A percentile compares a stretch with the other conserved stretches of the same genome.
These are phyloP conservation scores for Mormyrus iriodes DNA, from an alignment of 2,113 vertebrate species.

Conservation along the genomic window DNA sequence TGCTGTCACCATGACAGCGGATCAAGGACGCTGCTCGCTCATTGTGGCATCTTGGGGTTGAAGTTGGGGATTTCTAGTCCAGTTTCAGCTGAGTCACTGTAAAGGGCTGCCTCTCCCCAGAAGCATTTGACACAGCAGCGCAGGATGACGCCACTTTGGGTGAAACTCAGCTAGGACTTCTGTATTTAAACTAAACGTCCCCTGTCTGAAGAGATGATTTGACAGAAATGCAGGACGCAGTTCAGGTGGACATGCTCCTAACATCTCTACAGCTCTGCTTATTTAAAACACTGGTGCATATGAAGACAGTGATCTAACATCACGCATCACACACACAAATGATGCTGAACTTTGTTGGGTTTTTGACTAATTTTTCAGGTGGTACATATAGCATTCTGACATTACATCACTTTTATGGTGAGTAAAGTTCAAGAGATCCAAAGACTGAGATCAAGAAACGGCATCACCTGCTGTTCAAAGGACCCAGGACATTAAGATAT, in stretches of 20 bases:
- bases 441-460: background rate
- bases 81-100: background rate
- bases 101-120: background rate
- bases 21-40: too few species aligned
- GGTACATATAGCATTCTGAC: background rate
- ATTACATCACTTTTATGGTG: background rate
- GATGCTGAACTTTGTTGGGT: background rate
- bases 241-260: background rate
- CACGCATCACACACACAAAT: background rate
- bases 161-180: background rate
- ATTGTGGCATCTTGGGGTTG: background rate
- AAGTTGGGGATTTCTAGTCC: background rate
- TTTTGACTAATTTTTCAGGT: background rate
- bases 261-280: background rate
- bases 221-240: background rate
- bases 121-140: background rate
- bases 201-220: background rate
- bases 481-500: background rate
- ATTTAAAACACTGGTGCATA: background rate
- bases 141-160: background rate
- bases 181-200: background rate
- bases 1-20: background rate
- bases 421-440: background rate
- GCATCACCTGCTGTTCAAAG: background rate
- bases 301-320: background rate